Base-by-base conservation (phyloP, 1,140 invertebrate species). In the Drosophila subobscura region DNA sequence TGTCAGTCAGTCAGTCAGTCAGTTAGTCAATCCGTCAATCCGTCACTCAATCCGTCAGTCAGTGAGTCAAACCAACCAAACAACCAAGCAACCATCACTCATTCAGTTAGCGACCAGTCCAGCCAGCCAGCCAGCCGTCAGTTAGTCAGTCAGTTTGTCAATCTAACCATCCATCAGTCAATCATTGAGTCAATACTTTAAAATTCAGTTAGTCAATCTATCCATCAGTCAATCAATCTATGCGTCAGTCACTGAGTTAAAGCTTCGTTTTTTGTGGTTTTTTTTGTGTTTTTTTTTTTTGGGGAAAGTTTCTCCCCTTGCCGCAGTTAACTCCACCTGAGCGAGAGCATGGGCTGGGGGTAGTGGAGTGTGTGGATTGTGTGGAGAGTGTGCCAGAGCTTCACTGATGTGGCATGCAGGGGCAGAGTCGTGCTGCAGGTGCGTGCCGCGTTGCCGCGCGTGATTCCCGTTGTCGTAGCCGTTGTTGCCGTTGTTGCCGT, bases 361-460 rank as follows among this genome's bases (percentile, higher is more conserved):
- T 20, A 37, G 8, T 7, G 29, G 3, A 3, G 8, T 0, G 29
- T 3, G 3, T 1, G 1, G 16, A n/a, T n/a, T 20, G 8, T 33
- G 7, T 8, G 29, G 29, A 3, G 6, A 7, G 27, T 29, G 29
- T 2, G 29, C 16, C 16, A 8, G 8, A 10, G 29, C 29, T 8
- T 20, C 16, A 10, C 5, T 33, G 29, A 33, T 3, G 29, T 33
- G 33, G 33, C 33, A 37, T 37, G 33, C 33, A 37, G 33, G 33
- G 10, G 33, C 1, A 12, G 10, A 37, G 33, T 37, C 33, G 33
- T 37, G 33, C 33, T 37, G 33, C 33, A 44, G 44, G 54, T 75
- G 71, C 71, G 72, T 75, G 72, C 53, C 71, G 72, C 61, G 59
- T 60, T 53, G 67, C 23, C 68, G 68, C 71, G 71, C 71, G 68